These are phyloP conservation scores for Alloscopus bannaensis DNA, from an alignment of 2,888 invertebrate species.

Conservation along the genomic window DNA sequence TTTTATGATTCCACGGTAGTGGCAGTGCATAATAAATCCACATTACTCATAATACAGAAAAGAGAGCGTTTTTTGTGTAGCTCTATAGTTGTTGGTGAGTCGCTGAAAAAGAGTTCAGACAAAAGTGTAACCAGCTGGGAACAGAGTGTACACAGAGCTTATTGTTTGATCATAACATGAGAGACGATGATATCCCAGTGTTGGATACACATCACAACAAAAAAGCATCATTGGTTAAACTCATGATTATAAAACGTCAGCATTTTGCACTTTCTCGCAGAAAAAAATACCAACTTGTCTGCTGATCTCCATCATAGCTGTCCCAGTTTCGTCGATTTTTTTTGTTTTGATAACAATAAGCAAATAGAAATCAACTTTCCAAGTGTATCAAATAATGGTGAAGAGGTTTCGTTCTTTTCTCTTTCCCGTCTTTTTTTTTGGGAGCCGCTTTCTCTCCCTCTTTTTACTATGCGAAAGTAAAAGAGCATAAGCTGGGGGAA, in stretches of 20 bases:
- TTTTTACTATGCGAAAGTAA: constrained; percentile 21
- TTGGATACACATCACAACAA: constrained; percentile 12
- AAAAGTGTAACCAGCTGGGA: too few relatives aligned
- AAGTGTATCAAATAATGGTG: constrained; percentile 50
- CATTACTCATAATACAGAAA: constrained; percentile 53
- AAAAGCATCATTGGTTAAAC: constrained; percentile 3
- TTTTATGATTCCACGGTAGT: constrained; percentile 43
- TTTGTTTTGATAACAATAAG: constrained; percentile 54
- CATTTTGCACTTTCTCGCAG: background rate
- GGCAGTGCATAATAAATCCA: constrained; percentile 59
- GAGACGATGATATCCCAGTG: constrained; percentile 24
- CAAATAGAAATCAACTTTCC: constrained; percentile 54
- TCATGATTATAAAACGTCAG: too few relatives aligned
- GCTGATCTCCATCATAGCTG: constrained; percentile 18
- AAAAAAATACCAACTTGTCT: background rate
- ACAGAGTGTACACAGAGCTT: constrained; percentile 8
- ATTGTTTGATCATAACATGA: constrained; percentile 46
- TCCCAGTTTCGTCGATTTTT: constrained; percentile 16
- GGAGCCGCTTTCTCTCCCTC: constrained; percentile 1
- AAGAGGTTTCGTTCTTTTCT: constrained; percentile 10
- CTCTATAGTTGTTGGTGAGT: constrained; percentile 8
- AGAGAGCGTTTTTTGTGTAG: constrained; percentile 4
- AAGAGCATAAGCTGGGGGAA: constrained; percentile 26
- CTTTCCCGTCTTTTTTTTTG: constrained; percentile 14
- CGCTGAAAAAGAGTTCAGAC: too few relatives aligned